Percentiles rank a stretch among this genome's conserved stretches.
Evolutionary conservation across 2,888 invertebrate species (phyloP).

Genomic region (Rhingia rostrata): DNA sequence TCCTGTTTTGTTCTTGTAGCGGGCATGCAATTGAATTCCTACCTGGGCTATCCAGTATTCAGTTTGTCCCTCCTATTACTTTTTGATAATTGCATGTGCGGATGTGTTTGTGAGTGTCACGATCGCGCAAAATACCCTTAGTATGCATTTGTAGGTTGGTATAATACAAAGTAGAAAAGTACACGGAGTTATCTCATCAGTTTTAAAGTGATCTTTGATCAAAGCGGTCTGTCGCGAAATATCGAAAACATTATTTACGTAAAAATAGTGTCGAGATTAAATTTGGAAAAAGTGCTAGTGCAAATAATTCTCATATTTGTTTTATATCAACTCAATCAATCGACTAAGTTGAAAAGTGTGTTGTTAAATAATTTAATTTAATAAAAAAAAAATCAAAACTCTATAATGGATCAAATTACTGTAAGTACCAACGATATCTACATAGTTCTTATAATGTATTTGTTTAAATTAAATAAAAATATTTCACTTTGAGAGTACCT

Average conservation of each 20-base stretch:
- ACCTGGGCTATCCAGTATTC: constrained; percentile 16
- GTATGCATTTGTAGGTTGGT: constrained; percentile 17
- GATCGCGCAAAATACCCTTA: not conserved
- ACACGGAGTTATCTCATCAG: no score
- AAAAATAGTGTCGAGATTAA: not conserved
- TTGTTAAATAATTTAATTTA: no score
- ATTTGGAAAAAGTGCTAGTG: not conserved
- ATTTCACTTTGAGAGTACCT: not conserved
- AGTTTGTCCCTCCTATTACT: not conserved
- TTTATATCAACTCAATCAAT: no score
- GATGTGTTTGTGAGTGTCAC: not conserved
- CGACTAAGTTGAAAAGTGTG: no score
- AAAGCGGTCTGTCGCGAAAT: no score
- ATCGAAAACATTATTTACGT: no score
- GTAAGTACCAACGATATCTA: not conserved
- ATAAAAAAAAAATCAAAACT: not conserved
- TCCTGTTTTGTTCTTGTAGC: no score
- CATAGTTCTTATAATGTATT: not conserved
- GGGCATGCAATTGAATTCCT: constrained; percentile 3
- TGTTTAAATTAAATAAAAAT: not conserved
- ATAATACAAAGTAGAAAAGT: no score
- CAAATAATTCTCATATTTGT: not conserved
- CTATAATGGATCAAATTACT: constrained; percentile 6
- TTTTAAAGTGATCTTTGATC: no score
- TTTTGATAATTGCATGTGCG: not conserved